Percentiles rank a stretch among this genome's conserved stretches.
phyloP scores from a whole-genome alignment of 2,797 vertebrate genomes.

The Coregonus sp. region DNA sequence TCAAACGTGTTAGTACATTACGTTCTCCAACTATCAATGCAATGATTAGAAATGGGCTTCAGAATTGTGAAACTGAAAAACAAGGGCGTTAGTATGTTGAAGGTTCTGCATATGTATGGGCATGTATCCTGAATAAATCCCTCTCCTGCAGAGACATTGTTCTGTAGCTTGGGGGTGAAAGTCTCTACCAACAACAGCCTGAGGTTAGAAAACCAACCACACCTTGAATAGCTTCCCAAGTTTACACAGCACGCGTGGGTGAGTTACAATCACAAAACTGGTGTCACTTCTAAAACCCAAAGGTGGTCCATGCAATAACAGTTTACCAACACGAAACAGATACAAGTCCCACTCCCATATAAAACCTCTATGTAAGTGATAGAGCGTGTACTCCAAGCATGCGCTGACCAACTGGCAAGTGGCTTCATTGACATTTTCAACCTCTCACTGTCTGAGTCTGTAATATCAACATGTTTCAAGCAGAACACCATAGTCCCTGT shows the following conservation, averaged over 20 bases:
- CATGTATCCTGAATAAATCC: not conserved
- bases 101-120: not conserved
- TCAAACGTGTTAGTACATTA: constrained; percentile 9
- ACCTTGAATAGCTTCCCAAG: not conserved
- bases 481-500: no score
- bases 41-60: not conserved
- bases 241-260: not conserved
- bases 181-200: not conserved
- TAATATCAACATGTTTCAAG: no score
- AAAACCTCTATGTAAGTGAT: not conserved
- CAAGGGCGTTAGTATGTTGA: not conserved
- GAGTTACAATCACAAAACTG: no score
- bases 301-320: not conserved
- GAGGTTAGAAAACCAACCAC: not conserved
- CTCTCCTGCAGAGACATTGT: not conserved
- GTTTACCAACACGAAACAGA: not conserved
- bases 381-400: no score
- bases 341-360: no score
- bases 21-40: not conserved
- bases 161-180: not conserved
- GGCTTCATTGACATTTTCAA: no score
- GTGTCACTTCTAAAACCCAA: not conserved
- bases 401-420: no score
- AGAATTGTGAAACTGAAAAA: not conserved
- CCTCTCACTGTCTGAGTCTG: no score